Percentiles rank a stretch among this genome's conserved stretches.
phyloP scores from a whole-genome alignment of 53 echinoderm and acorn worm species.

The Henricia sp. region DNA sequence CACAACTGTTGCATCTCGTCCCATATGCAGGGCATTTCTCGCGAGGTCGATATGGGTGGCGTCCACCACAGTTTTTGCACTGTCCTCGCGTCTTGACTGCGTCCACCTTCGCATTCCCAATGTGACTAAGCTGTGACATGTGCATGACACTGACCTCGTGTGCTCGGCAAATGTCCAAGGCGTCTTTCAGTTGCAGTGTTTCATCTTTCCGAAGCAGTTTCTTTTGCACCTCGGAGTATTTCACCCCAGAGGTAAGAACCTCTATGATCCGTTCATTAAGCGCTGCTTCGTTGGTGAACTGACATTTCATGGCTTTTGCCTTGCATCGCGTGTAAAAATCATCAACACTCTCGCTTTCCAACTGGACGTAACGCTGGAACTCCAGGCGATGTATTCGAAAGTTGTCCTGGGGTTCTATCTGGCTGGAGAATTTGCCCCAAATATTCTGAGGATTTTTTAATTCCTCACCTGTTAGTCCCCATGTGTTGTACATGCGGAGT shows the following conservation, averaged over 20 bases:
- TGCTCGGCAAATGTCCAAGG: neutral
- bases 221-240: slow-evolving; percentile 15
- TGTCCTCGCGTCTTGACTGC: neutral
- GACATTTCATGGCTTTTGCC: neutral
- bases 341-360: neutral
- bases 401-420: slow-evolving; percentile 62
- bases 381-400: slow-evolving; percentile 53
- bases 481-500: slow-evolving; percentile 27
- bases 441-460: slow-evolving; percentile 36
- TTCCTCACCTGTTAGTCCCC: slow-evolving; percentile 15
- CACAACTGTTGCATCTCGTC: neutral
- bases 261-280: slow-evolving; percentile 13
- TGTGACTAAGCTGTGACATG: neutral
- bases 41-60: neutral
- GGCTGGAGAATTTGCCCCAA: slow-evolving; percentile 66
- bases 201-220: slow-evolving; percentile 12
- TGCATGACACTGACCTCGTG: too few relatives aligned
- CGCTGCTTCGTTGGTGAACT: neutral
- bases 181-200: neutral
- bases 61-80: too few relatives aligned
- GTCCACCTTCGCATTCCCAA: neutral
- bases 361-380: slow-evolving; percentile 50
- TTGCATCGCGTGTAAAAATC: neutral
- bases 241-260: slow-evolving; percentile 2
- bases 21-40: neutral